These are phyloP conservation scores for Eubasilissa regina DNA, from an alignment of 1,140 invertebrate genomes.

Conservation along the genomic window DNA sequence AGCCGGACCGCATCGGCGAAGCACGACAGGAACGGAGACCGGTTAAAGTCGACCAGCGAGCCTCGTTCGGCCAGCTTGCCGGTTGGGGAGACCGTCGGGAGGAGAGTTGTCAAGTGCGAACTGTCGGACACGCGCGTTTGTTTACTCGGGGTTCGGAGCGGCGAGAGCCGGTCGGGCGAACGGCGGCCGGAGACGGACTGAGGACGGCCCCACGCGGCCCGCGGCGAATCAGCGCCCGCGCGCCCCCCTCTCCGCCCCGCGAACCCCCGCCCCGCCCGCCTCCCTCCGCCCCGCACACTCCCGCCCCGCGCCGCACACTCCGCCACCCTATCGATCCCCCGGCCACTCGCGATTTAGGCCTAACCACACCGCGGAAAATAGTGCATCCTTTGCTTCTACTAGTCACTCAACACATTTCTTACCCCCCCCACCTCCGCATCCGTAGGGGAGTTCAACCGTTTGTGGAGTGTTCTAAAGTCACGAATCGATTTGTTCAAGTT, in stretches of 20 bases:
- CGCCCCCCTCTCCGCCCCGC: conserved; percentile 29
- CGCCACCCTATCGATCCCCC: conserved; percentile 45
- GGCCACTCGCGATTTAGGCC: conserved; percentile 37
- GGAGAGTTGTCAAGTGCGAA: conserved; percentile 26
- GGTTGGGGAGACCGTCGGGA: conserved; percentile 14
- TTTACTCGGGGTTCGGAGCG: conserved; percentile 33
- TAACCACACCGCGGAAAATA: conserved; percentile 10
- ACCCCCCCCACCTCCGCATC: background rate
- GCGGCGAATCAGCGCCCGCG: conserved; percentile 42
- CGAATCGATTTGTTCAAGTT: too few relatives aligned
- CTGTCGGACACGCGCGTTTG: conserved; percentile 44
- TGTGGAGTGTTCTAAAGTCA: too few relatives aligned
- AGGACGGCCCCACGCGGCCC: conserved; percentile 40
- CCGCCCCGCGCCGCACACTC: conserved; percentile 11
- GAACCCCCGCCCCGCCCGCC: background rate
- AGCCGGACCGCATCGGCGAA: conserved; percentile 56
- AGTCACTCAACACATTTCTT: background rate
- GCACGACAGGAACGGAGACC: conserved; percentile 54
- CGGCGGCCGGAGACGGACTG: conserved; percentile 45
- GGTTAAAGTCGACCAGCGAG: conserved; percentile 54
- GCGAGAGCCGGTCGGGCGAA: conserved; percentile 27
- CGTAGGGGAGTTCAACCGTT: background rate
- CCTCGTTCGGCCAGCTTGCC: conserved; percentile 52
- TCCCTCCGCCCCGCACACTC: background rate
- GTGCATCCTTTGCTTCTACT: conserved; percentile 20